Percentiles rank a stretch among this genome's conserved stretches.
phyloP scores from a whole-genome alignment of 1,140 invertebrate genomes.

The Metopolophium dirhodum region DNA sequence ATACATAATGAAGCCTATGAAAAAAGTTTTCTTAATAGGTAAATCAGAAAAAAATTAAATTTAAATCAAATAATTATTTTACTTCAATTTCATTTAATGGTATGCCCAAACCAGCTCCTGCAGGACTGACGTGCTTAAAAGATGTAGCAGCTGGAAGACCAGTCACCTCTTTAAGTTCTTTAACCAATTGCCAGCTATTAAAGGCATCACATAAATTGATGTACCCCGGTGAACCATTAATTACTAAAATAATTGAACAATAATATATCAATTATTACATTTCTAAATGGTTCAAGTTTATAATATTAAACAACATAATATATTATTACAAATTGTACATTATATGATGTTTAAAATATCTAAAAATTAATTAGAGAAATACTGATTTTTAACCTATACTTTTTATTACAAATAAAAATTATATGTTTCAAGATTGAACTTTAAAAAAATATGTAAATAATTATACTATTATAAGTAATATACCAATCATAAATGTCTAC shows the following conservation, averaged over 20 bases:
- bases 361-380: not conserved
- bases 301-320: not conserved
- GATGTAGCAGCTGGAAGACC: conserved; percentile 91
- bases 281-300: not conserved
- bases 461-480: not conserved
- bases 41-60: not conserved
- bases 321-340: not conserved
- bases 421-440: not conserved
- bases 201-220: conserved; percentile 98
- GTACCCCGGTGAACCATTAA: conserved; percentile 96
- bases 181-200: conserved; percentile 96
- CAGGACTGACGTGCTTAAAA: conserved; percentile 97
- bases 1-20: conserved; percentile 86
- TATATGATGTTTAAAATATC: not conserved
- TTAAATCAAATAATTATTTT: not conserved
- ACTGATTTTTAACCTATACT: not conserved
- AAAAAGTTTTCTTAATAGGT: too few species aligned
- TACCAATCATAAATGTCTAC: too few species aligned
- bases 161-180: conserved; percentile 82
- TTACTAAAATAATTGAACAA: conserved; percentile 65
- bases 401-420: not conserved
- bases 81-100: conserved; percentile 63
- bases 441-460: not conserved
- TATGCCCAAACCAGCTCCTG: conserved; percentile 89
- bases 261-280: not conserved